Percentiles rank a stretch among this genome's conserved stretches.
Conservation (phyloP, 2,888 invertebrate genomes). For the Sarcophaga rosellei region DNA sequence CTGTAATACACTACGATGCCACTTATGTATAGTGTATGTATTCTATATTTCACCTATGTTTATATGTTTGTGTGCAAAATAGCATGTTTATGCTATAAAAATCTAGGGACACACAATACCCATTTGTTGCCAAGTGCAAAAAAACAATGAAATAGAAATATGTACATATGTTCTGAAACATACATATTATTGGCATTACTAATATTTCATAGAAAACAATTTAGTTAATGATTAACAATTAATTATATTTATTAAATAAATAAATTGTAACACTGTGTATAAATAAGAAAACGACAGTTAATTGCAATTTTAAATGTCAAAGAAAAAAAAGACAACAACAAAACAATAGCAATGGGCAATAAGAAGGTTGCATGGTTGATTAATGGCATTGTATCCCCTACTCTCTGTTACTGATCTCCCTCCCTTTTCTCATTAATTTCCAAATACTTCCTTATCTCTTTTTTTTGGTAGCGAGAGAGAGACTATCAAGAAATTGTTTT, state of each 20-base stretch:
- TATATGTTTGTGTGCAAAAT: neutral
- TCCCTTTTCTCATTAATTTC: too few relatives aligned
- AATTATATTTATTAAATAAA: neutral
- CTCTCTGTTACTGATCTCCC: neutral
- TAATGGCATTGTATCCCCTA: too few relatives aligned
- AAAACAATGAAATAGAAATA: neutral
- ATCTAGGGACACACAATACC: constrained; percentile 14
- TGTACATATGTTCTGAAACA: neutral
- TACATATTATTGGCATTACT: neutral
- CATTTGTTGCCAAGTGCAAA: constrained; percentile 25
- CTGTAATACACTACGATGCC: neutral
- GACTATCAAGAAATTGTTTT: neutral
- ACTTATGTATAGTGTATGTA: too few relatives aligned
- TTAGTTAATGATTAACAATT: constrained; percentile 1
- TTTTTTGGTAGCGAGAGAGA: too few relatives aligned
- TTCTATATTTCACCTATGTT: too few relatives aligned
- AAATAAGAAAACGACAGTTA: too few relatives aligned
- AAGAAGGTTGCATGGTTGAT: constrained; percentile 14
- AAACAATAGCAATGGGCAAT: constrained; percentile 1
- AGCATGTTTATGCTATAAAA: neutral
- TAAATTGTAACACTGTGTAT: constrained; percentile 11
- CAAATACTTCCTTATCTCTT: too few relatives aligned
- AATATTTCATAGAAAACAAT: neutral
- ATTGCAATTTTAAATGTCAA: constrained; percentile 7
- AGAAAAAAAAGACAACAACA: neutral